A percentile compares a stretch with the other conserved stretches of the same genome.
These are phyloP conservation scores for Hylomyscus alleni DNA, from an alignment of 2,797 vertebrate genomes.

Conservation along the genomic window DNA sequence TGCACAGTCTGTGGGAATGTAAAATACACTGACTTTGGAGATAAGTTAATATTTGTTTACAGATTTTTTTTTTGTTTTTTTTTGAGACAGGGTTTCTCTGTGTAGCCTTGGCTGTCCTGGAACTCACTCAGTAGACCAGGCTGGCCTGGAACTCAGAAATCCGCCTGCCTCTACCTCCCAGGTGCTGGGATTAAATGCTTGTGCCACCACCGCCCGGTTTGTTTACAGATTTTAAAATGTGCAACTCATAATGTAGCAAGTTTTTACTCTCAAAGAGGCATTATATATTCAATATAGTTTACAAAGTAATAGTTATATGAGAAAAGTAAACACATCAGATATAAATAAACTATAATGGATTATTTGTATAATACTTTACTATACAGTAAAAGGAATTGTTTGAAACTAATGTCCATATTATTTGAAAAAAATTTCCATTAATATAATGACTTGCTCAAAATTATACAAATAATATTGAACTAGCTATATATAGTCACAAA, in stretches of 20 bases:
- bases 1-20: background rate
- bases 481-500: background rate
- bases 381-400: background rate
- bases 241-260: background rate
- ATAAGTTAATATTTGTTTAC: background rate
- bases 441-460: background rate
- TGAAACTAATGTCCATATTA: background rate
- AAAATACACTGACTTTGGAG: background rate
- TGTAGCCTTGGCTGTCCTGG: no score
- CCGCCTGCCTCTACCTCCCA: no score
- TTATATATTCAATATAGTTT: background rate
- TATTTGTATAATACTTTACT: background rate
- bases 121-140: no score
- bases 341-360: background rate
- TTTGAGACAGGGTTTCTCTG: no score
- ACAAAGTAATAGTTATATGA: background rate
- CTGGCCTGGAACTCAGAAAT: no score
- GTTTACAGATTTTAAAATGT: background rate
- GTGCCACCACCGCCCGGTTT: no score
- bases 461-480: background rate
- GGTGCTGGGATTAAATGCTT: no score
- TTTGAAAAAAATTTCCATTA: background rate
- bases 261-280: background rate
- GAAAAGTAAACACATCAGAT: background rate
- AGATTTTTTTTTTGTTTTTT: no score